These are phyloP conservation scores for Chroicocephalus ridibundus DNA, from an alignment of 2,113 vertebrate species.

Conservation along the genomic window DNA sequence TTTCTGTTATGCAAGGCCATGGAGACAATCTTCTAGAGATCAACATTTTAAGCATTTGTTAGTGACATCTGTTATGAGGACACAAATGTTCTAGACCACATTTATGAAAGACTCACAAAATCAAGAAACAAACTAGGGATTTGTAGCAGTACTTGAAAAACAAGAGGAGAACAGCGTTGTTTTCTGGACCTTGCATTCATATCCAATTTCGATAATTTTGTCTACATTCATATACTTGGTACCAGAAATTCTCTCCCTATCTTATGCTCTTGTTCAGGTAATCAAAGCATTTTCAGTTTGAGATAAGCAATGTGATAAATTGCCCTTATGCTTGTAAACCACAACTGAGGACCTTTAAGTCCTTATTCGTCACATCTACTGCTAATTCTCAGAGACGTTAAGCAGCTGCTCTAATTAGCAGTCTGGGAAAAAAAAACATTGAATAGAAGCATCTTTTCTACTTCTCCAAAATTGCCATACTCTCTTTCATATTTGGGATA, in stretches of 20 bases:
- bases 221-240: neutral
- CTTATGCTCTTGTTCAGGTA: neutral
- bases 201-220: neutral
- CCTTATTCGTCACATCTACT: neutral
- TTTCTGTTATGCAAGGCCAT: neutral
- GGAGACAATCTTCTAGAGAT: neutral
- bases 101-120: neutral
- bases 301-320: neutral
- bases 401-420: neutral
- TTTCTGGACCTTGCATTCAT: neutral
- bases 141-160: neutral
- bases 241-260: neutral
- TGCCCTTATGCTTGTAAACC: neutral
- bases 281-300: neutral
- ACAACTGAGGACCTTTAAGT: neutral
- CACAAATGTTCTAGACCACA: neutral
- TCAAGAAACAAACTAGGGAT: neutral
- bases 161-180: neutral
- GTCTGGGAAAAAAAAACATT: neutral
- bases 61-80: neutral
- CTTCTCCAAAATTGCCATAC: neutral
- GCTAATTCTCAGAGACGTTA: neutral
- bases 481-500: neutral
- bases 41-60: neutral
- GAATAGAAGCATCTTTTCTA: neutral